Evolutionary conservation across 2,113 vertebrate species (phyloP).

Genomic region (Phalacrocorax pelagicus): DNA sequence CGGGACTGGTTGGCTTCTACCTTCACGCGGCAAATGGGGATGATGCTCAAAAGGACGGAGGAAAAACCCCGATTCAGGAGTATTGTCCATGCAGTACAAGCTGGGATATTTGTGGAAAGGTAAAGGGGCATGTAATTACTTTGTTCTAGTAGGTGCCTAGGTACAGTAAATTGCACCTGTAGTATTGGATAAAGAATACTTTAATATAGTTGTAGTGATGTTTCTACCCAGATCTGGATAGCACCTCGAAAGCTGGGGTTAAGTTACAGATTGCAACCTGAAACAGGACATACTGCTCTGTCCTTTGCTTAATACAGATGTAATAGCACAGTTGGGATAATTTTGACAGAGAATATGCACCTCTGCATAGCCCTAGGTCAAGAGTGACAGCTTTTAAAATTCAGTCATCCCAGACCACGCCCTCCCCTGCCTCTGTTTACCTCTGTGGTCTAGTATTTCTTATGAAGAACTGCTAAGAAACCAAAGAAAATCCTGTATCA

Average conservation of each 20-base stretch:
- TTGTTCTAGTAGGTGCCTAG: neutral
- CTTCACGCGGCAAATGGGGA: slow-evolving; percentile 96
- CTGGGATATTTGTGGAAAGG: slow-evolving; percentile 98
- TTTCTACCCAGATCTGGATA: neutral
- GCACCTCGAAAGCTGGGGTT: neutral
- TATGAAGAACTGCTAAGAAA: neutral
- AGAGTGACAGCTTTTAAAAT: neutral
- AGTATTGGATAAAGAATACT: neutral
- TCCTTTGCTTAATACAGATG: neutral
- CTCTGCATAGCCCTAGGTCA: neutral
- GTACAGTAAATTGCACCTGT: neutral
- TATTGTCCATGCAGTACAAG: slow-evolving; percentile 97
- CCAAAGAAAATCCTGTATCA: neutral
- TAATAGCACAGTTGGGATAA: neutral
- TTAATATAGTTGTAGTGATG: neutral
- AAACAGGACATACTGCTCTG: neutral
- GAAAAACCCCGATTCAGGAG: slow-evolving; percentile 95
- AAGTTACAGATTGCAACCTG: neutral
- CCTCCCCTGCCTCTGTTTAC: neutral
- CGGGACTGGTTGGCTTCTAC: slow-evolving; percentile 98
- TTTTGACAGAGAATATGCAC: neutral
- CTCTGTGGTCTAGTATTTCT: neutral
- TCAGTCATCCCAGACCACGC: neutral
- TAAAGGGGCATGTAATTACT: slow-evolving; percentile 36
- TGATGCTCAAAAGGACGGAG: slow-evolving; percentile 92